Base-by-base conservation (phyloP, 64 coral and sea anemone species). In the Stichodactyla helianthus region DNA sequence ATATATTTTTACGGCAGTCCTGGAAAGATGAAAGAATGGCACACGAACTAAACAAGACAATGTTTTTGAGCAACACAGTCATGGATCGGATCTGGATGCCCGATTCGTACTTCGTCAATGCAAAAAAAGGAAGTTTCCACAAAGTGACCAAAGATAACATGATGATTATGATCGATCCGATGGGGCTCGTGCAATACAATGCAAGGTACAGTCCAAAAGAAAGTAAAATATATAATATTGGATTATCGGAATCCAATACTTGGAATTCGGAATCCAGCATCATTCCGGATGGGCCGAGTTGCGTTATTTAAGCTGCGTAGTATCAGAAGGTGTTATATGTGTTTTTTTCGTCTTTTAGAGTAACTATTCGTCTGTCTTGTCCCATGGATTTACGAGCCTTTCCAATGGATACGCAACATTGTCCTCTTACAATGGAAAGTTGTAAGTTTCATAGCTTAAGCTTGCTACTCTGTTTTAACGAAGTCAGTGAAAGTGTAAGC, bases 51-150 rank as follows among this genome's bases (percentile, higher is more conserved):
- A 92, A 95, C 52, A 86, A 51, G 19, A 95, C 97, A 87, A 92
- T 99, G 87, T 89, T 88, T 12, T 88, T 99, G 4, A 95, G 93
- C 44, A 93, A 90, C 90, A 95, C 90, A 19, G 93, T 92, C 52
- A 85, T 99, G 80, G 93, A 94, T 14, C 89, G 89, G 11, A 95
- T 99, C 10, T 99, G 97, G 97, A 88, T 99, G 88, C 97, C 97
- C 44, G 97, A 99, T 74, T 90, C 97, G 19, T 99, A 99, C 57
- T 99, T 99, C 86, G 97, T 99, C 7, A 99, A 99, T 27, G 97
- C 97, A 12, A 99, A 99, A 77, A 76, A 95, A 9, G 93, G 97
- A 79, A 90, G 87, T 56, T 99, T 99, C 11, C 25, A 78, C 28
- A 94, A 92, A 71, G 92, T 98, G 55, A 98, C 92, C 10, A 98